Base-by-base conservation (phyloP, 1,140 invertebrate species). In the Drosophila albomicans region DNA sequence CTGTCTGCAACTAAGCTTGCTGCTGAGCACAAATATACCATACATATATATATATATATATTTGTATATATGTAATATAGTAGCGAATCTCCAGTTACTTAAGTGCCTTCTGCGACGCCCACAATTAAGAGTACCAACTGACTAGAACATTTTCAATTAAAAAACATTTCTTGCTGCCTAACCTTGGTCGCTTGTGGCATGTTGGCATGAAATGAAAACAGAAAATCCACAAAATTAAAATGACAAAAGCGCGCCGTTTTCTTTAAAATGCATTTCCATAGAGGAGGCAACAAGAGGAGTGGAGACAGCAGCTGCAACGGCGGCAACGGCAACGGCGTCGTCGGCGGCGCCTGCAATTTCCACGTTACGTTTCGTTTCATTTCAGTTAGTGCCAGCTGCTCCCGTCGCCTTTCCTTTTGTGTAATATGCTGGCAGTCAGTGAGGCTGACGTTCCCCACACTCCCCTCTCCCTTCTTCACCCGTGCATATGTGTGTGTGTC, bases 191-290 rank as follows among this genome's bases (percentile, higher is more conserved):
- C 56, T 62, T 69, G 72, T 69, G 51, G 72, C 72, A 75, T 74
- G 71, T 56, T 63, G 58, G 41, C 70, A 49, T 57, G 54, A 75
- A 85, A 81, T 81, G 75, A 73, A 81, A 89, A 88, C 78, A 51
- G 64, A 75, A 89, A 89, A 89, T 89, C 81, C 81, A 76, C 86
- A 81, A 89, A 89, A 89, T 89, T 89, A 89, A 89, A 89, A 89
- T 89, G 85, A 89, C 85, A 89, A 89, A 89, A 89, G 86, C 68
- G 78, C 67, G 85, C 70, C 75, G 64, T 79, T 88, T 89, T 85
- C 85, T 88, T 88, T 88, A 85, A 88, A 88, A 88, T 87, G 85
- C 86, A 87, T 87, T 87, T 75, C 59, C 80, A 68, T 69, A 57
- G 72, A 69, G 66, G 48, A 54, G 41, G 52, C 69, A 52, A 57